phyloP scores from a whole-genome alignment of 2,797 vertebrate species.

The Myoxocephalus aenaeus region DNA sequence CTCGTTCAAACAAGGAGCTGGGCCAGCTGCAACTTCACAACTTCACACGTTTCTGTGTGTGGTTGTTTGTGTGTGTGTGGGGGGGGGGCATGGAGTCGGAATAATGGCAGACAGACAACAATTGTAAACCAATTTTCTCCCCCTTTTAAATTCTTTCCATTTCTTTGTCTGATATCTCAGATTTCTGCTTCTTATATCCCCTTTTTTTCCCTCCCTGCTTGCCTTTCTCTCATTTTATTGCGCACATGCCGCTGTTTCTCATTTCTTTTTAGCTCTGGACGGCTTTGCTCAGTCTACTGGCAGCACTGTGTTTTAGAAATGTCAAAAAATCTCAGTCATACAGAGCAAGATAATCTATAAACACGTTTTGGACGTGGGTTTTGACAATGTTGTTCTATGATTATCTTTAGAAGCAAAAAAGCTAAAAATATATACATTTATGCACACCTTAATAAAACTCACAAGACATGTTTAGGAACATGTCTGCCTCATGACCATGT shows the following conservation, averaged over 20 bases:
- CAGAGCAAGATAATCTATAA: conserved; percentile 4
- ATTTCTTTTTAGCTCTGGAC: conserved; percentile 44
- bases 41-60: conserved; percentile 55
- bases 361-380: conserved; percentile 18
- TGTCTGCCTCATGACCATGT: conserved; percentile 21
- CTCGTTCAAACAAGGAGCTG: conserved; percentile 85
- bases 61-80: conserved; percentile 19
- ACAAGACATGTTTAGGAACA: conserved; percentile 27
- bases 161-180: conserved; percentile 50
- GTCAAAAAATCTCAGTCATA: conserved; percentile 42
- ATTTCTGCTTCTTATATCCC: conserved; percentile 36
- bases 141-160: conserved; percentile 42
- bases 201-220: conserved; percentile 16
- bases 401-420: conserved; percentile 49
- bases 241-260: conserved; percentile 43
- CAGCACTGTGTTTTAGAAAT: conserved; percentile 47
- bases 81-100: conserved; percentile 22
- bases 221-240: conserved; percentile 38
- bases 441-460: conserved; percentile 26
- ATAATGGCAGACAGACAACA: conserved; percentile 57
- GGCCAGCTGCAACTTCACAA: conserved; percentile 73
- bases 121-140: conserved; percentile 59
- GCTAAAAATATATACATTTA: conserved; percentile 32
- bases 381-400: conserved; percentile 2
- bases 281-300: conserved; percentile 28